These are phyloP conservation scores for Stenichneumon culpator DNA, from an alignment of 2,888 invertebrate species.

Conservation along the genomic window DNA sequence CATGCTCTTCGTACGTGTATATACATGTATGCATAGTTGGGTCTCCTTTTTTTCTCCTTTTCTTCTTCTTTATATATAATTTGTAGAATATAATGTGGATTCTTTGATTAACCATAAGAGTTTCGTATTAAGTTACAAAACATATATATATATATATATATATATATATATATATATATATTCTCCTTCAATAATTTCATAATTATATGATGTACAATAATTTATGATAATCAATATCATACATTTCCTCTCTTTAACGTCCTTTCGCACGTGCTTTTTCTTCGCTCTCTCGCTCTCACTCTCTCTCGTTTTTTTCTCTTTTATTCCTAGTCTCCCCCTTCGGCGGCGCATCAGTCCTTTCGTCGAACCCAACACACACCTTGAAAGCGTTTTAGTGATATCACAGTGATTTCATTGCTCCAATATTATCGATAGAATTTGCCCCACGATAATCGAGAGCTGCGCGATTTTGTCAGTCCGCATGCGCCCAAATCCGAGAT, in stretches of 20 bases:
- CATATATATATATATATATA: slow-evolving; percentile 68
- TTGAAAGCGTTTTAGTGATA: slow-evolving; percentile 85
- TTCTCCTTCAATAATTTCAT: slow-evolving; percentile 59
- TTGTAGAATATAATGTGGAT: slow-evolving; percentile 77
- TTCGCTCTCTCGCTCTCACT: slow-evolving; percentile 25
- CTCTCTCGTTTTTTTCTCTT: slow-evolving; percentile 5
- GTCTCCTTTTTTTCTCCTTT: slow-evolving; percentile 1
- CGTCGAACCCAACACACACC: slow-evolving; percentile 80
- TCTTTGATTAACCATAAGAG: slow-evolving; percentile 78
- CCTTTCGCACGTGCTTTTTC: slow-evolving; percentile 59
- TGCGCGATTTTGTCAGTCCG: slow-evolving; percentile 52
- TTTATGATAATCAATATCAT: slow-evolving; percentile 80
- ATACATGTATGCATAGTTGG: slow-evolving; percentile 67
- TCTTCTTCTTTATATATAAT: slow-evolving; percentile 63
- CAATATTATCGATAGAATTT: slow-evolving; percentile 84
- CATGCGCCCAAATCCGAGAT: slow-evolving; percentile 11
- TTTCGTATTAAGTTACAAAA: slow-evolving; percentile 71
- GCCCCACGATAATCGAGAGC: slow-evolving; percentile 61
- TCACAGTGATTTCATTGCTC: slow-evolving; percentile 85
- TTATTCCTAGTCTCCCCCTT: slow-evolving; percentile 38
- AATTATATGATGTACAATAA: slow-evolving; percentile 77
- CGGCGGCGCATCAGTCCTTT: slow-evolving; percentile 62
- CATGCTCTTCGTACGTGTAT: slow-evolving; percentile 61
- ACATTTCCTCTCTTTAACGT: slow-evolving; percentile 69
- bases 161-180: slow-evolving; percentile 65